A percentile compares a stretch with the other conserved stretches of the same genome.
These are phyloP conservation scores for Cinclus cinclus DNA, from an alignment of 2,113 vertebrate genomes.

Conservation along the genomic window DNA sequence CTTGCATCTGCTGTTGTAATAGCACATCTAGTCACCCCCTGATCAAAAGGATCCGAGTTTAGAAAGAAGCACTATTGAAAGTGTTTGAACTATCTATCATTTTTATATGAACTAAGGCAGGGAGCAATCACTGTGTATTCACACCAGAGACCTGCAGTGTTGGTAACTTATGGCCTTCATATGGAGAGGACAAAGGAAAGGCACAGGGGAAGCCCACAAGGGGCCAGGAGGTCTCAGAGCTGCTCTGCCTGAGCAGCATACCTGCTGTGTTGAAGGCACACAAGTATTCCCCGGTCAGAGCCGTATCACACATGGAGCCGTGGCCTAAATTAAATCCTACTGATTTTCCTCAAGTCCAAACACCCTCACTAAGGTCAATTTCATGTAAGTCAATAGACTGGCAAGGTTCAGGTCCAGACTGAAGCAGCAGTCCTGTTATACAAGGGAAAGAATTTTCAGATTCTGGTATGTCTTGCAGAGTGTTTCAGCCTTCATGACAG, in stretches of 20 bases:
- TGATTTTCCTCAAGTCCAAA: background rate
- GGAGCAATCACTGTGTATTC: background rate
- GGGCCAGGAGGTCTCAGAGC: background rate
- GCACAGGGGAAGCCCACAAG: background rate
- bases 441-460: background rate
- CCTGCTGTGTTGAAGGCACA: background rate
- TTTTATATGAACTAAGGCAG: background rate
- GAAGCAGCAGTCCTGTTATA: background rate
- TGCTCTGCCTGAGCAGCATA: background rate
- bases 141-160: background rate
- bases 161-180: background rate
- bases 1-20: background rate
- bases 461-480: background rate
- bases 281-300: background rate
- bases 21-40: background rate
- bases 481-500: background rate
- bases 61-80: background rate
- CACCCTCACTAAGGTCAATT: background rate
- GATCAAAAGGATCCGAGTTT: background rate
- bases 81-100: background rate
- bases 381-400: background rate
- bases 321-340: background rate
- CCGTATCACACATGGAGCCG: background rate
- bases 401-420: background rate
- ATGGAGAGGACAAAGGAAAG: background rate